Percentiles rank a stretch among this genome's conserved stretches.
Evolutionary conservation across 2,888 invertebrate species (phyloP).

Genomic region (Herminia tarsipennalis): DNA sequence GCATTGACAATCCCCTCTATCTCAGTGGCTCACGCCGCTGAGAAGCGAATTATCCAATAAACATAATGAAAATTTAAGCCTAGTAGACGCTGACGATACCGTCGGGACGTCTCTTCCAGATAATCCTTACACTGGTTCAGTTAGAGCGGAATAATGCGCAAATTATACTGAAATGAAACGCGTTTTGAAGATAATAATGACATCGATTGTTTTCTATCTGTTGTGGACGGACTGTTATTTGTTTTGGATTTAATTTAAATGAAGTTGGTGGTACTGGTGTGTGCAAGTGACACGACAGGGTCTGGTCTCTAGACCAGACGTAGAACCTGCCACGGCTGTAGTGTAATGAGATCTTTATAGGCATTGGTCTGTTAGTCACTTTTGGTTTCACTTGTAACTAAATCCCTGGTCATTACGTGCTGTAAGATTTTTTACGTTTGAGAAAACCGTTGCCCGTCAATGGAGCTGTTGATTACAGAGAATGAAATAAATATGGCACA

Average conservation of each 20-base stretch:
- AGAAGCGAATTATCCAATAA: constrained; percentile 83
- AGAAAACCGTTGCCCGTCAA: too few species aligned
- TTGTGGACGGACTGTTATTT: constrained; percentile 14
- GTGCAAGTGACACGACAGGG: too few species aligned
- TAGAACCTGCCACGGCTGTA: too few species aligned
- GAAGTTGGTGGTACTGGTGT: too few species aligned
- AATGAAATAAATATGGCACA: too few species aligned
- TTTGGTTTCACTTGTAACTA: too few species aligned
- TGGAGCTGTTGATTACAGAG: too few species aligned
- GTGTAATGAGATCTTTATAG: too few species aligned
- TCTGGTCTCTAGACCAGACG: too few species aligned
- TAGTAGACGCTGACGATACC: constrained; percentile 71
- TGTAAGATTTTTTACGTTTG: too few species aligned
- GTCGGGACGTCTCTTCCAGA: constrained; percentile 72
- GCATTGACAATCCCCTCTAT: constrained; percentile 82
- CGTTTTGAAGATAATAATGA: constrained; percentile 44
- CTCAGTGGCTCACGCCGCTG: constrained; percentile 72
- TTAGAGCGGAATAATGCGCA: constrained; percentile 64
- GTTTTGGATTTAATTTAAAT: constrained; percentile 22
- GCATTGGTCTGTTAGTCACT: too few species aligned
- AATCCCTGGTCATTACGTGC: too few species aligned
- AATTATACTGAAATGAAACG: constrained; percentile 59
- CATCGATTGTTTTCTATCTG: constrained; percentile 41
- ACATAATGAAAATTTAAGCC: constrained; percentile 85
- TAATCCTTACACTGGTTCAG: constrained; percentile 69